Conservation (phyloP, 2,113 vertebrate genomes). For the Ginglymostoma cirratum region DNA sequence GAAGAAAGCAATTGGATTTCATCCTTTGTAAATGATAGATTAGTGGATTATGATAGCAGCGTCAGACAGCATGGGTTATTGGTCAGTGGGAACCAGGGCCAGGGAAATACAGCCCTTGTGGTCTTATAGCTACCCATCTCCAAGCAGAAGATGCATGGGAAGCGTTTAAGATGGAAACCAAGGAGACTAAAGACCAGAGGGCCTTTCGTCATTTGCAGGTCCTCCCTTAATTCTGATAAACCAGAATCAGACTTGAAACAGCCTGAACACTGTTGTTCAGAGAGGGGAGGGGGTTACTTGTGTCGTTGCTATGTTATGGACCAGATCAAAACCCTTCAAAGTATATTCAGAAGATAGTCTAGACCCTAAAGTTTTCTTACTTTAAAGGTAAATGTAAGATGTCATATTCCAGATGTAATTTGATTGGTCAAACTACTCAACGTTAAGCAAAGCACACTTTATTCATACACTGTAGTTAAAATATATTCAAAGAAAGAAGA, state of each 20-base stretch:
- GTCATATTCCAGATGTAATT: no score
- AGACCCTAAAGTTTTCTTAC: no score
- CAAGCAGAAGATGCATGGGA: background rate
- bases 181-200: background rate
- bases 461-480: no score
- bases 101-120: background rate
- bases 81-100: background rate
- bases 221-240: background rate
- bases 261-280: background rate
- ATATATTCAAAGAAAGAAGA: no score
- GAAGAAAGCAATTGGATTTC: background rate
- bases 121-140: background rate
- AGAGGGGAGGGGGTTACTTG: background rate
- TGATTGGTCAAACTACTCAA: no score
- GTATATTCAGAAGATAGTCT: no score
- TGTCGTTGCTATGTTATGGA: no score
- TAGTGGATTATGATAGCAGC: background rate
- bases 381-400: no score
- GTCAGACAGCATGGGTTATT: background rate
- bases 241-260: background rate
- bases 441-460: no score
- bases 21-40: background rate
- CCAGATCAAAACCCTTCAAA: no score
- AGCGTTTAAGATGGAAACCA: background rate
- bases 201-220: background rate